Conservation (phyloP, 2,113 vertebrate species). For the Hippocampus mohnikei region DNA sequence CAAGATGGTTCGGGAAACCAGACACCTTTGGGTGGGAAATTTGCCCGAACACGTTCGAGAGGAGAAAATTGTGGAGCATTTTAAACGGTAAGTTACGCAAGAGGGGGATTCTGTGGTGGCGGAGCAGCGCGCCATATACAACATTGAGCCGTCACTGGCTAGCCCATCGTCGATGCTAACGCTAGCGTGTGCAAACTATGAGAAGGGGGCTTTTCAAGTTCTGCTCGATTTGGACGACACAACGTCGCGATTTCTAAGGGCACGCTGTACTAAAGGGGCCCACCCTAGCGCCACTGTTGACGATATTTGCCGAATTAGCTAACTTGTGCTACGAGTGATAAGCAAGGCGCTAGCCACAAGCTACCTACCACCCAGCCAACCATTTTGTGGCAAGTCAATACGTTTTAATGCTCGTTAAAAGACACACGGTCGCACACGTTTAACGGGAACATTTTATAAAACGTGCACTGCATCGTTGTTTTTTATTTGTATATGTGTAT, state of each 20-base stretch:
- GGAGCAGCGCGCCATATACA: slow-evolving; percentile 56
- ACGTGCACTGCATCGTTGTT: neutral
- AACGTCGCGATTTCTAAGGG: neutral
- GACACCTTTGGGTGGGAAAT: slow-evolving; percentile 99
- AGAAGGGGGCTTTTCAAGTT: neutral
- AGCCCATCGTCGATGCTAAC: slow-evolving; percentile 32
- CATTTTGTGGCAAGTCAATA: slow-evolving; percentile 69
- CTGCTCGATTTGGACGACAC: neutral
- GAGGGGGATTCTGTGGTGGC: slow-evolving; percentile 29
- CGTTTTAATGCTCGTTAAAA: slow-evolving; percentile 53
- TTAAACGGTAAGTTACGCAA: slow-evolving; percentile 90
- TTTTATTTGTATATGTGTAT: neutral
- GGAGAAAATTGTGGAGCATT: slow-evolving; percentile 98
- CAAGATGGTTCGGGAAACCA: slow-evolving; percentile 99
- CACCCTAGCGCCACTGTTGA: neutral
- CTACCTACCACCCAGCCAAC: slow-evolving; percentile 51
- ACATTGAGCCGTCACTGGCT: slow-evolving; percentile 2
- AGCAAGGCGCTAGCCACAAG: slow-evolving; percentile 44
- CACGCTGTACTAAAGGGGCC: fast-evolving
- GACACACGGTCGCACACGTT: slow-evolving; percentile 34
- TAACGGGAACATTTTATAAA: slow-evolving; percentile 1
- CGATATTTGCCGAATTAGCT: slow-evolving; percentile 11
- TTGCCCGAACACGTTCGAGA: slow-evolving; percentile 98
- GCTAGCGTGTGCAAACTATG: slow-evolving; percentile 39
- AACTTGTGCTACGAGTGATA: slow-evolving; percentile 42